Conservation (phyloP, 30 jellyfish, hydroid and myxozoan genomes). For the Aurelia sp. region DNA sequence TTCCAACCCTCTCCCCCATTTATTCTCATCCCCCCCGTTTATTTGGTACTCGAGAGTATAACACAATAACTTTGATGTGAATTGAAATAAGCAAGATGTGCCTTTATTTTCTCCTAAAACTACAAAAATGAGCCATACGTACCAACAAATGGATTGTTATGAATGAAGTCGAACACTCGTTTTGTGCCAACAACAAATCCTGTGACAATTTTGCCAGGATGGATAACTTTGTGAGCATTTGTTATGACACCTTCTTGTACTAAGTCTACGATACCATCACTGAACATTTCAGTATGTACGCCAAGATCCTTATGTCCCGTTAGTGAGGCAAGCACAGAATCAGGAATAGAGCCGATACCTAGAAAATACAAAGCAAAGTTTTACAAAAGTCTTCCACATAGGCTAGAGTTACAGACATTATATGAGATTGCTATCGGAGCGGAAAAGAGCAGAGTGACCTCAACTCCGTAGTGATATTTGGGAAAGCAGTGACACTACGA, state of each 20-base stretch:
- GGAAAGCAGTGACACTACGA: no score
- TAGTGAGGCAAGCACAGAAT: constrained; percentile 65
- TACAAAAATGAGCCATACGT: background rate
- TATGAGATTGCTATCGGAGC: no score
- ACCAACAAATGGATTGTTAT: constrained; percentile 84
- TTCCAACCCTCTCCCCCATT: no score
- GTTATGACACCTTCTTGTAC: constrained; percentile 66
- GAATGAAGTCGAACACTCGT: constrained; percentile 72
- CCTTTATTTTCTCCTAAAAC: background rate
- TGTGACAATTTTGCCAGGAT: constrained; percentile 82
- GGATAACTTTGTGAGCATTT: constrained; percentile 63
- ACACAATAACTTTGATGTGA: no score
- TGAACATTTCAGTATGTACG: constrained; percentile 85
- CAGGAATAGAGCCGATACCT: constrained; percentile 92
- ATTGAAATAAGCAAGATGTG: no score
- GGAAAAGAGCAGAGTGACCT: no score
- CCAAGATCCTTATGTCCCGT: constrained; percentile 82
- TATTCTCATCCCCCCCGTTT: no score
- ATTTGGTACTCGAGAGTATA: no score
- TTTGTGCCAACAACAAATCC: constrained; percentile 86
- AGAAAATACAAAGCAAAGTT: background rate
- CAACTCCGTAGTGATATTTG: no score
- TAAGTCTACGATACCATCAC: constrained; percentile 87
- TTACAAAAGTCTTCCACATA: no score
- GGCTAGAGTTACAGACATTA: no score